Conservation (phyloP, 2,113 vertebrate species). For the Pygoscelis adeliae region DNA sequence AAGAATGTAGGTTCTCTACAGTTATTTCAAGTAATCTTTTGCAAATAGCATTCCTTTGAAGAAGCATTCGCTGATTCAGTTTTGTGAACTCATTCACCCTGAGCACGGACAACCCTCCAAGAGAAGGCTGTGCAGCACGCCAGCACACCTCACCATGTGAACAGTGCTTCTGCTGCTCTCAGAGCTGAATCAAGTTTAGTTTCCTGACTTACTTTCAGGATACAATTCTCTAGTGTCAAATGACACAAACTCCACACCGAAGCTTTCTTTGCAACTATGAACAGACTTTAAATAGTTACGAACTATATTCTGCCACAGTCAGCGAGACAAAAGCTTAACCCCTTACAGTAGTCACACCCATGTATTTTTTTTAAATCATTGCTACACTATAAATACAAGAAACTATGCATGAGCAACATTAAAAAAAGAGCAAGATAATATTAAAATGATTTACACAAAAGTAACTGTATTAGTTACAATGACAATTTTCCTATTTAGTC, state of each 20-base stretch:
- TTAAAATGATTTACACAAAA: not conserved
- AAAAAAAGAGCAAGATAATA: not conserved
- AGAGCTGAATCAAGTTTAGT: fast-evolving
- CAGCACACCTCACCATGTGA: fast-evolving
- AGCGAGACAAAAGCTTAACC: not conserved
- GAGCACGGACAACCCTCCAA: fast-evolving
- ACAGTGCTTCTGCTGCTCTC: not conserved
- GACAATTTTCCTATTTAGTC: not conserved
- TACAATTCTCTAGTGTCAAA: not conserved
- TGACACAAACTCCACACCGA: not conserved
- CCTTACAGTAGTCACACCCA: not conserved
- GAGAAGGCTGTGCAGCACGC: not conserved
- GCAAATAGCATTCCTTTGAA: not conserved
- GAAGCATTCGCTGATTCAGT: not conserved
- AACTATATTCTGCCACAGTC: not conserved
- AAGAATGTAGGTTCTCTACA: not conserved
- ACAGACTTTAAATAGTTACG: not conserved
- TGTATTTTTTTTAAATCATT: not conserved
- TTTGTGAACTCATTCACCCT: not conserved
- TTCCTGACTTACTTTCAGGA: not conserved
- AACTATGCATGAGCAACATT: not conserved
- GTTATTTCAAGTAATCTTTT: not conserved
- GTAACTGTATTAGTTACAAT: not conserved
- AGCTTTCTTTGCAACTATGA: not conserved
- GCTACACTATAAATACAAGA: not conserved